A percentile compares a stretch with the other conserved stretches of the same genome.
These are phyloP conservation scores for Therioaphis trifolii DNA, from an alignment of 2,888 invertebrate species.

Conservation along the genomic window DNA sequence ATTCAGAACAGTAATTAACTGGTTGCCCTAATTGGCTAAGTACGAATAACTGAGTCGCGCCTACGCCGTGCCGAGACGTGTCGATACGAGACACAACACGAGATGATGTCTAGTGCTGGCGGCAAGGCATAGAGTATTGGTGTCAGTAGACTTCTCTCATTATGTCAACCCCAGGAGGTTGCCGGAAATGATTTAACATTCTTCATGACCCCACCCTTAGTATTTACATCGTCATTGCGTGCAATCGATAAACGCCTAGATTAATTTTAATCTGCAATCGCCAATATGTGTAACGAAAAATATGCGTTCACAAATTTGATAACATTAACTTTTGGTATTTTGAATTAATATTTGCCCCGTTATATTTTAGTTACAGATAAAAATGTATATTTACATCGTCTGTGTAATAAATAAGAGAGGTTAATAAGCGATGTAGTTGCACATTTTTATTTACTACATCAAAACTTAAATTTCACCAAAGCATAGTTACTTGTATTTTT, in stretches of 20 bases:
- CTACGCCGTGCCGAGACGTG: not conserved
- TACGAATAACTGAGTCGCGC: not conserved
- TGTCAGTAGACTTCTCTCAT: constrained; percentile 46
- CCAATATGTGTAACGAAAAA: not conserved
- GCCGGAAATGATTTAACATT: constrained; percentile 58
- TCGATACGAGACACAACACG: not conserved
- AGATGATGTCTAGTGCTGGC: constrained; percentile 43
- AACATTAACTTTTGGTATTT: no score
- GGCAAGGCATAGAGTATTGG: constrained; percentile 44
- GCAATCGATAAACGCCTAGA: not conserved
- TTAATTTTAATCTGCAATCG: constrained; percentile 28
- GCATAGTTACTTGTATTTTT: no score
- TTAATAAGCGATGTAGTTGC: no score
- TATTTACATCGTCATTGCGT: not conserved
- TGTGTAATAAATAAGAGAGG: no score
- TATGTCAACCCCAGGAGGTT: constrained; percentile 58
- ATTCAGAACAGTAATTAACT: no score
- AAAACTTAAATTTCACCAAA: no score
- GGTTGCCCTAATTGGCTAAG: not conserved
- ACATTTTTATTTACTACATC: no score
- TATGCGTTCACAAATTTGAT: not conserved
- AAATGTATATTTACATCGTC: no score
- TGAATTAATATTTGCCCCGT: no score
- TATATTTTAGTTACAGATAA: no score
- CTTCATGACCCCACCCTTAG: constrained; percentile 26